phyloP scores from a whole-genome alignment of 2,888 invertebrate species.

The Tachystola acroxantha region DNA sequence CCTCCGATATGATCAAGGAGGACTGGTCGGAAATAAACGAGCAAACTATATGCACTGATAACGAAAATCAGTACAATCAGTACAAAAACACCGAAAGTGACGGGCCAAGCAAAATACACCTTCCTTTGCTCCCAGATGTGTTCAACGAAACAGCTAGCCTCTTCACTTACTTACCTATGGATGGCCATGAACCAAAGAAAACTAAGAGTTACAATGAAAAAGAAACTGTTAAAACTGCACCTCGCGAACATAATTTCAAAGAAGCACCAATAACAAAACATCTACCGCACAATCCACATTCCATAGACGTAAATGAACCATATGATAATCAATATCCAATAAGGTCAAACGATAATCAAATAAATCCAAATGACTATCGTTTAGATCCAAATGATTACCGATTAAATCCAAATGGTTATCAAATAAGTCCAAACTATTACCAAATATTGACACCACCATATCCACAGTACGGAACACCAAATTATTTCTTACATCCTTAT shows the following conservation, averaged over 20 bases:
- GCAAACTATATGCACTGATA: constrained; percentile 23
- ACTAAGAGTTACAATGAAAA: too few species aligned
- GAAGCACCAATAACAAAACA: constrained; percentile 3
- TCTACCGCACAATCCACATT: constrained; percentile 6
- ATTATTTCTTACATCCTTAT: background rate
- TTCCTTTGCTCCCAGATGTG: constrained; percentile 27
- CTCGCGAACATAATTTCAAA: constrained; percentile 8
- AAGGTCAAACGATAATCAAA: background rate
- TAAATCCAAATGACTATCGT: background rate
- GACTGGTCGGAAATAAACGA: constrained; percentile 74
- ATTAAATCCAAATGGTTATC: background rate
- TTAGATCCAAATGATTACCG: too few species aligned
- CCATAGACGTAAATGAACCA: background rate
- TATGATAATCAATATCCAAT: background rate
- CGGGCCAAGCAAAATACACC: constrained; percentile 19
- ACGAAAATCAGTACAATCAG: constrained; percentile 15
- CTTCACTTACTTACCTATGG: constrained; percentile 37
- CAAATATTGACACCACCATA: constrained; percentile 4
- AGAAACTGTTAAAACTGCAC: background rate
- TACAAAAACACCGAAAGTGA: constrained; percentile 25
- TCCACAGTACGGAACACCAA: constrained; percentile 4
- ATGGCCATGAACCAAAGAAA: constrained; percentile 9
- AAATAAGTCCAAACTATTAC: background rate
- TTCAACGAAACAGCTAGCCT: constrained; percentile 51
- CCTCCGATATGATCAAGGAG: constrained; percentile 88